These are phyloP conservation scores for Atherinomorus stipes DNA, from an alignment of 2,113 vertebrate species.

Conservation along the genomic window DNA sequence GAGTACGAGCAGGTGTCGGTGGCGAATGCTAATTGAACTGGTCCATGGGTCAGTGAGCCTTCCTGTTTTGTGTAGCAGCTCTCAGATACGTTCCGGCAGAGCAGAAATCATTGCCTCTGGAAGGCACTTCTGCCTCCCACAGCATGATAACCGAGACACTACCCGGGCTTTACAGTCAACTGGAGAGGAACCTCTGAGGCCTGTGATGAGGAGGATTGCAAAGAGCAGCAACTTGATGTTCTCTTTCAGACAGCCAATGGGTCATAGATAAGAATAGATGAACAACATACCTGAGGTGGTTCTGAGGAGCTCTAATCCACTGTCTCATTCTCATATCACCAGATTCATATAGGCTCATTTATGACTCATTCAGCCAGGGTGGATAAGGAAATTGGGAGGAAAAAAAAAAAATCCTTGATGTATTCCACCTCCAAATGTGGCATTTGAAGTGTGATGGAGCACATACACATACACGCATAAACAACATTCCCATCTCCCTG, in stretches of 20 bases:
- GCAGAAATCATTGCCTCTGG: slow-evolving; percentile 43
- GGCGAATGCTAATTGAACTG: slow-evolving; percentile 84
- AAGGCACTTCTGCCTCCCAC: slow-evolving; percentile 43
- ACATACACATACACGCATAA: slow-evolving; percentile 8
- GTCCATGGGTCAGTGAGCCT: slow-evolving; percentile 82
- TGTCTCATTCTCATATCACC: slow-evolving; percentile 2
- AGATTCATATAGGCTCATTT: slow-evolving; percentile 18
- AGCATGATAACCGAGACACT: slow-evolving; percentile 32
- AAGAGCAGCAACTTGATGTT: slow-evolving; percentile 25
- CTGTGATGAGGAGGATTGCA: background rate
- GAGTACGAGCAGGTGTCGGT: slow-evolving; percentile 81
- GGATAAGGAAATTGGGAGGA: slow-evolving; percentile 3
- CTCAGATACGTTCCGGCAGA: slow-evolving; percentile 60
- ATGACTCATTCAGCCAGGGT: slow-evolving; percentile 25
- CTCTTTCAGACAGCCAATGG: slow-evolving; percentile 18
- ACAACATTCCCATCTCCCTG: slow-evolving; percentile 19
- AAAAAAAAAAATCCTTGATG: background rate
- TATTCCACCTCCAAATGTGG: slow-evolving; percentile 29
- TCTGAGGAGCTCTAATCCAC: slow-evolving; percentile 15
- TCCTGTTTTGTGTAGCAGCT: slow-evolving; percentile 61
- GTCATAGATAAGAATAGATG: slow-evolving; percentile 8
- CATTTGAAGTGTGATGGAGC: slow-evolving; percentile 34
- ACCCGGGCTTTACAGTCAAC: slow-evolving; percentile 34
- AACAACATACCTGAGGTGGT: slow-evolving; percentile 17
- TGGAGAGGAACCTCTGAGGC: slow-evolving; percentile 30